phyloP scores from a whole-genome alignment of 2,797 vertebrate genomes.

The Decapterus maruadsi region DNA sequence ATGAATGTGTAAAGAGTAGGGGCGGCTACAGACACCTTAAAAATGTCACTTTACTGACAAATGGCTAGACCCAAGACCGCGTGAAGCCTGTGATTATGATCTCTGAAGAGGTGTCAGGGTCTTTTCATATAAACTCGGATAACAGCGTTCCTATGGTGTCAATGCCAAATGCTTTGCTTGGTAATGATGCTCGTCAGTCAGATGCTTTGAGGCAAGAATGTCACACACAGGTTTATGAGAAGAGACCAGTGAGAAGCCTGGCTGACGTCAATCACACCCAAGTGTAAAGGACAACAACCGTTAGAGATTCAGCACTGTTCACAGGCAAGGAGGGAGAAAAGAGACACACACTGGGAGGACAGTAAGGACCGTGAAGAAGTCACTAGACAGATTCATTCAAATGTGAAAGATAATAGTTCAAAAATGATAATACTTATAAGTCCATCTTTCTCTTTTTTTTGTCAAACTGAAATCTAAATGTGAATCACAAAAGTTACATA shows the following conservation, averaged over 20 bases:
- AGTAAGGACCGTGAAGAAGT: constrained; percentile 14
- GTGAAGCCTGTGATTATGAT: constrained; percentile 31
- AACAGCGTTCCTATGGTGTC: constrained; percentile 39
- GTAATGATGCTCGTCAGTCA: constrained; percentile 53
- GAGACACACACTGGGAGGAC: constrained; percentile 1
- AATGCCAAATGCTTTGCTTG: constrained; percentile 51
- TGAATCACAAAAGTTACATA: neutral
- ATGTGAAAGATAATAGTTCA: constrained; percentile 2
- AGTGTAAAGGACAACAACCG: constrained; percentile 77
- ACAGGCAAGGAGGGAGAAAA: constrained; percentile 34
- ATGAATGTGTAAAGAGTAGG: neutral
- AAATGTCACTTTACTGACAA: constrained; percentile 54
- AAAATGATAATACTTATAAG: neutral
- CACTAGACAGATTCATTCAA: constrained; percentile 9
- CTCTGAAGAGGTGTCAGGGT: constrained; percentile 40
- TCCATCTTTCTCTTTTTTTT: neutral
- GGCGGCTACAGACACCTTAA: constrained; percentile 38
- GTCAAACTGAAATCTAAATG: neutral
- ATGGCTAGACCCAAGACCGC: constrained; percentile 32
- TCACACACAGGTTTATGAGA: constrained; percentile 67
- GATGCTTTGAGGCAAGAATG: constrained; percentile 46
- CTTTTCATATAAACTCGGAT: constrained; percentile 52
- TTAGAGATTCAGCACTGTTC: constrained; percentile 70
- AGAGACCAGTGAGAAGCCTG: constrained; percentile 51
- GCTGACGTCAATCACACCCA: constrained; percentile 81